Conservation (phyloP, 1,140 invertebrate species). For the Neotoxoptera formosana region DNA sequence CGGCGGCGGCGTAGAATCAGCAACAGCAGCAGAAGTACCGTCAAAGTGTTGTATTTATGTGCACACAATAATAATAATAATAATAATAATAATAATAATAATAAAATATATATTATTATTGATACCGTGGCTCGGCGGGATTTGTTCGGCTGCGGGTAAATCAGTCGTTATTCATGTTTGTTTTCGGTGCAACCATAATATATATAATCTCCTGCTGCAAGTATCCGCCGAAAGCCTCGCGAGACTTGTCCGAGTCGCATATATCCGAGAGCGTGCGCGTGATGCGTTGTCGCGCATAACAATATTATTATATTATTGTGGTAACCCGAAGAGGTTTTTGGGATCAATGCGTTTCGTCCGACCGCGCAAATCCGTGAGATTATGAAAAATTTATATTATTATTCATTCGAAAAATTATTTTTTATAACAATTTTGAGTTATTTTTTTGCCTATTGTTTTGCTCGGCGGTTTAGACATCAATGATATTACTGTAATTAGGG, state of each 20-base stretch:
- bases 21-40: background rate
- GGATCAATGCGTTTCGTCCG: background rate
- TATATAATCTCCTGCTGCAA: background rate
- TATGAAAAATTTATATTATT: background rate
- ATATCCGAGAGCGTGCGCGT: background rate
- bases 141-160: background rate
- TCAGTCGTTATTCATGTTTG: background rate
- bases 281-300: background rate
- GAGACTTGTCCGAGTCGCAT: background rate
- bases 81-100: too few relatives aligned
- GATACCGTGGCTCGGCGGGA: background rate
- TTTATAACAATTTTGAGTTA: background rate
- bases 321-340: background rate
- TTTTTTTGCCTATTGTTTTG: background rate
- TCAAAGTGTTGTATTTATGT: background rate
- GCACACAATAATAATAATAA: too few relatives aligned
- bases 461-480: too few relatives aligned
- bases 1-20: background rate
- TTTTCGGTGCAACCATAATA: background rate
- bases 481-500: too few relatives aligned
- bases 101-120: background rate
- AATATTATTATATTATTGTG: background rate
- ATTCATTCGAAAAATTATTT: background rate
- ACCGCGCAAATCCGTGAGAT: background rate
- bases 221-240: background rate